Evolutionary conservation across 2,113 vertebrate species (phyloP).

Genomic region (Eptesicus fuscus): DNA sequence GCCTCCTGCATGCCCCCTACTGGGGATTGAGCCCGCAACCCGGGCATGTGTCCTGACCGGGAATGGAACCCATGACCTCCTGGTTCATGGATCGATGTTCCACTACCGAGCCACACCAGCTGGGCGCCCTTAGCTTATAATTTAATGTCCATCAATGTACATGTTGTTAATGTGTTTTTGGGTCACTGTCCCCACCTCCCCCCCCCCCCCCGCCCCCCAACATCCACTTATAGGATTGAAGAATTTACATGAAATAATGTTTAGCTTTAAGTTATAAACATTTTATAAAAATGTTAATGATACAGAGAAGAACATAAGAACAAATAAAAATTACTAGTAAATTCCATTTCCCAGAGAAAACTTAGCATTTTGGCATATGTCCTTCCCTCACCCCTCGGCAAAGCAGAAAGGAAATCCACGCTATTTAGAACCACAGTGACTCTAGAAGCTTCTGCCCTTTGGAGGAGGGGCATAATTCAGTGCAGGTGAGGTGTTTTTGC

Average conservation of each 20-base stretch:
- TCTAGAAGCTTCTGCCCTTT: not conserved
- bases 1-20: too few species aligned
- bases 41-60: too few species aligned
- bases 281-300: not conserved
- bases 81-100: too few species aligned
- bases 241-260: not conserved
- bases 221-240: not conserved
- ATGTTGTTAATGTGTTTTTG: not conserved
- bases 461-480: not conserved
- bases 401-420: not conserved
- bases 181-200: not conserved
- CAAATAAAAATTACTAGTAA: not conserved
- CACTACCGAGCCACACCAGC: too few species aligned
- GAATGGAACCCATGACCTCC: too few species aligned
- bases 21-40: too few species aligned
- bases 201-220: rapidly evolving
- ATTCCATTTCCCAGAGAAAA: constrained; percentile 17
- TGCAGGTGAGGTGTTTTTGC: not conserved
- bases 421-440: not conserved
- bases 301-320: not conserved
- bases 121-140: not conserved
- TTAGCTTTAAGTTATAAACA: constrained; percentile 41
- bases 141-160: not conserved
- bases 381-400: not conserved
- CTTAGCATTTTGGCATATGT: not conserved